A percentile compares a stretch with the other conserved stretches of the same genome.
These are phyloP conservation scores for Eudyptes chrysolophus DNA, from an alignment of 2,113 vertebrate species.

Conservation along the genomic window DNA sequence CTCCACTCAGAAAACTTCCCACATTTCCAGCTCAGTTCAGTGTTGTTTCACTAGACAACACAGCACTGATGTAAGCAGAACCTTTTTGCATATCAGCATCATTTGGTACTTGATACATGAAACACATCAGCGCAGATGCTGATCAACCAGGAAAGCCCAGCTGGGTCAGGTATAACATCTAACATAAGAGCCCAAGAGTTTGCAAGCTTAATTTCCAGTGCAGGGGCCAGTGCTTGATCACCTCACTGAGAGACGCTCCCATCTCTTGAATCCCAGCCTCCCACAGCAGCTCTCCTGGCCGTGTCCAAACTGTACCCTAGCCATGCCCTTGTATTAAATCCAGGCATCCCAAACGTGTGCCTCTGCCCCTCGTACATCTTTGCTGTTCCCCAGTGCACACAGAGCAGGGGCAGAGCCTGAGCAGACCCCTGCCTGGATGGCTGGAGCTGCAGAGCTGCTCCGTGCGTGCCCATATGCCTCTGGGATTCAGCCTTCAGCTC, in stretches of 20 bases:
- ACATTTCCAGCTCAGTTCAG: not conserved
- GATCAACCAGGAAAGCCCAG: not conserved
- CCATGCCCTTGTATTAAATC: not conserved
- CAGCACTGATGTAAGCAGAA: not conserved
- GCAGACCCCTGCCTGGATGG: not conserved
- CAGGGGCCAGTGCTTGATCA: not conserved
- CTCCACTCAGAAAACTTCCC: not conserved
- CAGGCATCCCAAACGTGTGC: rapidly evolving
- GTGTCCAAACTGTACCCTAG: not conserved
- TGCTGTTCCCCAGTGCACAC: not conserved
- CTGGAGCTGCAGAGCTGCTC: not conserved
- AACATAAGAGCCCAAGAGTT: not conserved
- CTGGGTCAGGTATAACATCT: not conserved
- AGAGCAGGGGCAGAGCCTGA: not conserved
- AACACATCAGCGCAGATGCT: not conserved
- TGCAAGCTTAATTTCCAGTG: not conserved
- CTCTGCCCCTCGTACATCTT: not conserved
- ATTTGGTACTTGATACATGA: not conserved
- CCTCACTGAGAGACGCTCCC: not conserved
- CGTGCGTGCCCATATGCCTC: rapidly evolving
- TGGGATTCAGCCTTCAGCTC: not conserved
- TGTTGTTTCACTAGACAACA: not conserved
- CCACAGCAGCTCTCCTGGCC: not conserved
- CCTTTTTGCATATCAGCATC: not conserved
- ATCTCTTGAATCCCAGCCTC: not conserved